Evolutionary conservation across 2,113 vertebrate genomes (phyloP).

Genomic region (Lepisosteus osseus): DNA sequence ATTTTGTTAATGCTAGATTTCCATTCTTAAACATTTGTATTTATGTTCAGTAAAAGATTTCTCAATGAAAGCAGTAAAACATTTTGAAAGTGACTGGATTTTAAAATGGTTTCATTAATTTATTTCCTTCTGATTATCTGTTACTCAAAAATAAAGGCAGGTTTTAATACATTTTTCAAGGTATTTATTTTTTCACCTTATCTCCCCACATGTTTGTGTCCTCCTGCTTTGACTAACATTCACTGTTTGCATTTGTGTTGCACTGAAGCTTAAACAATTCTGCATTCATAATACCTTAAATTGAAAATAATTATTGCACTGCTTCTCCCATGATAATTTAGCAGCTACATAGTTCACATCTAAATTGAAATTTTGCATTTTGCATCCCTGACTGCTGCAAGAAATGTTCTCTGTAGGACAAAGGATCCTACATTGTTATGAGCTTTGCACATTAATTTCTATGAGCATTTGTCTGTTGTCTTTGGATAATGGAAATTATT

Average conservation of each 20-base stretch:
- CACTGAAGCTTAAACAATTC: conserved; percentile 16
- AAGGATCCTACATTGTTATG: conserved; percentile 31
- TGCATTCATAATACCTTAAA: conserved; percentile 18
- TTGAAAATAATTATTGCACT: conserved; percentile 26
- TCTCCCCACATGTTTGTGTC: background rate
- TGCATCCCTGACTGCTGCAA: conserved; percentile 35
- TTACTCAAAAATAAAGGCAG: too few relatives aligned
- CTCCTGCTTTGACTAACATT: too few relatives aligned
- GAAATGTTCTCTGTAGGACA: conserved; percentile 30
- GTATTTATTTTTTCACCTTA: background rate
- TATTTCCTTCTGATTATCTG: too few relatives aligned
- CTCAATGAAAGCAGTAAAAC: too few relatives aligned
- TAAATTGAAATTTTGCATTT: conserved; percentile 49
- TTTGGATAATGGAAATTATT: conserved; percentile 51
- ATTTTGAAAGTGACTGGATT: too few relatives aligned
- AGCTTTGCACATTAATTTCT: conserved; percentile 33
- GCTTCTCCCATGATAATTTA: conserved; percentile 41
- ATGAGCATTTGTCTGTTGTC: conserved; percentile 32
- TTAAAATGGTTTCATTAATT: too few relatives aligned
- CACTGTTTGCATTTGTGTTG: conserved; percentile 16
- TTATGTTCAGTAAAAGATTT: too few relatives aligned
- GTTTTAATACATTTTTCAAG: too few relatives aligned
- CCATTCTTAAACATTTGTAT: too few relatives aligned
- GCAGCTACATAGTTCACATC: conserved; percentile 42
- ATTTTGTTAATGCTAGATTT: too few relatives aligned